Base-by-base conservation (phyloP, 2,113 vertebrate genomes). In the Passer montanus region DNA sequence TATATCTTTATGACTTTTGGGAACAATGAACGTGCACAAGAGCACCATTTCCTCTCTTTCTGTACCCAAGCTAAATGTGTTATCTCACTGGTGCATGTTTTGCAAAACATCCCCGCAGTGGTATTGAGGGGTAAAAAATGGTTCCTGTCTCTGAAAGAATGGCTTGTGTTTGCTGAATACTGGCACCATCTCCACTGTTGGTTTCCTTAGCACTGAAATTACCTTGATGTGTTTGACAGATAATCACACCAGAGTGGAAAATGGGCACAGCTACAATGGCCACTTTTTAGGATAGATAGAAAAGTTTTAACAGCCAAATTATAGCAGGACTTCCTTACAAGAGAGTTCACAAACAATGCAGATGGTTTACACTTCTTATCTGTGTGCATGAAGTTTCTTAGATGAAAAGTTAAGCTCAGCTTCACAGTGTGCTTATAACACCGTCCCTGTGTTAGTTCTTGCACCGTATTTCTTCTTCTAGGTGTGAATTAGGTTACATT, bases 221-320 rank as follows among this genome's bases (percentile, higher is more conserved):
- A 87, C 74, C 86, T 81, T 56, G 47, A 90, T 95, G 89, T 46
- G 13, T 84, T 96, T 93, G 84, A 95, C 94, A 92, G 94, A 96
- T 95, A 96, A 95, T 93, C 94, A 97, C 90, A 95, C 68, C 75
- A 76, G 84, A 96, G 78, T 67, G 95, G 96, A 97, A 98, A 98
- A 93, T 66, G 94, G 97, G 94, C 98, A 91, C 58, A 18, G 44
- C 41, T 83, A 91, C 86, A 96, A 35, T 37, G 79, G 72, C 44
- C 67, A 31, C 63, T 72, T 94, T 95, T 95, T 88, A 72, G 78
- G 82, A 90, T 63, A 66, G 72, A 41, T 27, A 64, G 78, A 74
- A 93, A 72, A 67, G 20, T 39, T 89, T 60, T 62, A 60, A 82
- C 79, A 90, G 92, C 88, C 94, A 96, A 63, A 92, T 82, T 95